Base-by-base conservation (phyloP, 2,888 invertebrate species). In the Anticlea derivata region DNA sequence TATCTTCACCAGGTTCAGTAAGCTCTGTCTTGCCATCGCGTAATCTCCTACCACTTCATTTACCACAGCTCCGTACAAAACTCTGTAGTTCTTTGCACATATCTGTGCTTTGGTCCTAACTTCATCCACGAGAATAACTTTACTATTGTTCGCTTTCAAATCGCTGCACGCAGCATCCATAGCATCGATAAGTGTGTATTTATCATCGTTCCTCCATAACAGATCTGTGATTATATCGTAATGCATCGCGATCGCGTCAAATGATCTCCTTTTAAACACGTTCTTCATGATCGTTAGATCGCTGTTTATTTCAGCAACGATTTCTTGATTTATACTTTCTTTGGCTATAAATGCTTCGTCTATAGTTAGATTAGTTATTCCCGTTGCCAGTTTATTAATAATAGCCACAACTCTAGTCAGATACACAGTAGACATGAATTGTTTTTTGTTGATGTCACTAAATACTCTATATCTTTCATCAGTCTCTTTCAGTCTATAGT, bases 141-240 rank as follows among this genome's bases (percentile, higher is more conserved):
- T 81, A 10, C 50, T 73, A n/a, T 65, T 62, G 62, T 83, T 82
- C 5, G 55, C 67, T 46, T 73, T 73, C 5, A 81, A 56, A 61
- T 76, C 63, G 7, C 68, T 56, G 51, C 90, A 90, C 56, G 74
- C 68, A 7, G 55, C 47, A 12, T 72, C 61, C 11, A 88, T 50
- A 0, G 75, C 77, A 30, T 80, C 63, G 0, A 71, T 60, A n/a
- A 87, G 52, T 33, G 66, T 74, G 47, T 75, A 78, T 40, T 73
- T 66, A 1, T 73, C 66, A 53, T 74, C 54, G 39, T 77, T 70
- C 30, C 40, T 70, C 75, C 78, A 76, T 33, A 88, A 8, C 0
- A 80, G 40, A 51, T 85, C 74, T 30, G 86, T 88, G 49, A 90
- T 53, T 1, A 83, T 31, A 66, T 90, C 89, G 50, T 83, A 90